Percentiles rank a stretch among this genome's conserved stretches.
Conservation (phyloP, 2,113 vertebrate species). For the Balaenoptera acutorostrata region DNA sequence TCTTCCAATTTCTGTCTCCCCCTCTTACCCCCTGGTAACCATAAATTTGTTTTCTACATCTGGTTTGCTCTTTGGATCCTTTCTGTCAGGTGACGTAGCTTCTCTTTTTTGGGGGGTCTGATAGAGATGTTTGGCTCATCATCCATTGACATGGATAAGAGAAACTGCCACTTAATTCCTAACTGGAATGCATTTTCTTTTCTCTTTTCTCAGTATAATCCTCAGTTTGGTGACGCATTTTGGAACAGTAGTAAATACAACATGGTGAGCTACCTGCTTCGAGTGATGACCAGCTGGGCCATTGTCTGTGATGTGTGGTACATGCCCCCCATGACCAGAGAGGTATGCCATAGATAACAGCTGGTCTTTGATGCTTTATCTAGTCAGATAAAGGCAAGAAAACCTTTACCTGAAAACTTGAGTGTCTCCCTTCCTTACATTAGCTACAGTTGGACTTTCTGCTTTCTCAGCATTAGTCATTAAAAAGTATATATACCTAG, state of each 20-base stretch:
- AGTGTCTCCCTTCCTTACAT: neutral
- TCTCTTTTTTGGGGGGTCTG: neutral
- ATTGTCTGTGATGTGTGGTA: slow-evolving; percentile 98
- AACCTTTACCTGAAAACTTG: neutral
- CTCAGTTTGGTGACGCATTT: slow-evolving; percentile 95
- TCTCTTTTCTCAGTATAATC: slow-evolving; percentile 87
- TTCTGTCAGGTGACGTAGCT: neutral
- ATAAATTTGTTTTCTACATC: neutral
- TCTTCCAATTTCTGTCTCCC: neutral
- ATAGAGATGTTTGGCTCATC: neutral
- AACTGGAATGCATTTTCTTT: neutral
- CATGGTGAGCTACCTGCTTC: slow-evolving; percentile 93
- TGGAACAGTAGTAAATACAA: slow-evolving; percentile 96
- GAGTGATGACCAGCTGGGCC: slow-evolving; percentile 98
- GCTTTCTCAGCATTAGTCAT: neutral
- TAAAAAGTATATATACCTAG: neutral
- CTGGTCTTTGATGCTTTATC: neutral
- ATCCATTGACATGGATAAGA: neutral
- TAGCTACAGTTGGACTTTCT: neutral
- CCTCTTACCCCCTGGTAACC: neutral
- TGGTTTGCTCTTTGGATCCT: neutral
- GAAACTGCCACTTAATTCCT: neutral
- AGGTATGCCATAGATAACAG: slow-evolving; percentile 79
- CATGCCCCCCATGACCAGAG: slow-evolving; percentile 90
- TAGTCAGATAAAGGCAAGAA: neutral